Conservation (phyloP, 2,888 invertebrate genomes). For the Pelosia muscerda region DNA sequence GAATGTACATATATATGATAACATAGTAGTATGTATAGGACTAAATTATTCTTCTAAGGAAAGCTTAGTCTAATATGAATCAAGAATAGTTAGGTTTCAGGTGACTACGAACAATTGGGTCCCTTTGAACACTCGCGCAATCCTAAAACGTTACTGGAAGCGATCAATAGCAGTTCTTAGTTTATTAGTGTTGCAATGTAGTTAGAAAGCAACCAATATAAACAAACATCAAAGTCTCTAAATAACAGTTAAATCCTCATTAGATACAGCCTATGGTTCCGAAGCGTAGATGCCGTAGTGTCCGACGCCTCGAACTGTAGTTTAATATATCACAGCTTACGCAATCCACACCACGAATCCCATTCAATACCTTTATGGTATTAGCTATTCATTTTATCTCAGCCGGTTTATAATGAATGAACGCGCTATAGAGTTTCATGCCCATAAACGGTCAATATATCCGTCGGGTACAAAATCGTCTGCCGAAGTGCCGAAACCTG, state of each 20-base stretch:
- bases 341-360: slow-evolving; percentile 36
- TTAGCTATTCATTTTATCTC: slow-evolving; percentile 42
- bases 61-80: neutral
- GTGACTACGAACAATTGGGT: neutral
- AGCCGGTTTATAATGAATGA: slow-evolving; percentile 64
- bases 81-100: neutral
- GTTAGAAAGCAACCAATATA: slow-evolving; percentile 4
- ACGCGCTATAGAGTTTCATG: slow-evolving; percentile 64
- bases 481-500: slow-evolving; percentile 79
- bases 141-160: neutral
- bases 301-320: slow-evolving; percentile 32
- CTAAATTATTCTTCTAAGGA: neutral
- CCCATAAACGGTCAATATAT: slow-evolving; percentile 76
- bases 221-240: slow-evolving; percentile 28
- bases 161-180: neutral
- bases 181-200: neutral
- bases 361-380: slow-evolving; percentile 45
- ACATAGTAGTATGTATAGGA: neutral
- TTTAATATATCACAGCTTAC: slow-evolving; percentile 41
- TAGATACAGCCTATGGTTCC: slow-evolving; percentile 27
- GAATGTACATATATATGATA: neutral
- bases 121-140: neutral
- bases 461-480: slow-evolving; percentile 68
- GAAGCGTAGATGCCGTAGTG: slow-evolving; percentile 39
- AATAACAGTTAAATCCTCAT: slow-evolving; percentile 33